Evolutionary conservation across 2,888 invertebrate species (phyloP).

Genomic region (Sericinus montela): DNA sequence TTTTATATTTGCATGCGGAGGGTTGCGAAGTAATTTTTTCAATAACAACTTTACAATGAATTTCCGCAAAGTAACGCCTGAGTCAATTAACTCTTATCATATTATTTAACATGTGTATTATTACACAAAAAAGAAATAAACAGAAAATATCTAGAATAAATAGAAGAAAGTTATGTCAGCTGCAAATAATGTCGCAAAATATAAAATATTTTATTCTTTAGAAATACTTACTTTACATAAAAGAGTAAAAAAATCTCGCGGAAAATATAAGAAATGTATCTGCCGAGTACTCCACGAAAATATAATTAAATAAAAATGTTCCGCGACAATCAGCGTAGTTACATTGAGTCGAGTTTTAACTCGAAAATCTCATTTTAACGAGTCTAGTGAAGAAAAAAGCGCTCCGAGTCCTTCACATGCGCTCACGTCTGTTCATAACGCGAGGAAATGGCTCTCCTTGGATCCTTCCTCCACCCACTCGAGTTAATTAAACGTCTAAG

Average conservation of each 20-base stretch:
- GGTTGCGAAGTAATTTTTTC: too few relatives aligned
- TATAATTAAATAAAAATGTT: not conserved
- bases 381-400: constrained; percentile 23
- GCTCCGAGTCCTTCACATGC: constrained; percentile 38
- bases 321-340: constrained; percentile 1
- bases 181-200: too few relatives aligned
- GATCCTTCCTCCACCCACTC: constrained; percentile 34
- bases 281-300: not conserved
- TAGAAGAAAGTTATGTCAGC: too few relatives aligned
- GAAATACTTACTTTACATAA: too few relatives aligned
- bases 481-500: constrained; percentile 59
- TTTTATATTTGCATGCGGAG: too few relatives aligned
- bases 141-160: too few relatives aligned
- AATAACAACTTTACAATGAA: too few relatives aligned
- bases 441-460: constrained; percentile 38
- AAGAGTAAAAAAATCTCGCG: not conserved
- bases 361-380: constrained; percentile 25
- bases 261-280: not conserved
- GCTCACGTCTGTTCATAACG: constrained; percentile 54
- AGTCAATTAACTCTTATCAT: too few relatives aligned
- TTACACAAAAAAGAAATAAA: too few relatives aligned
- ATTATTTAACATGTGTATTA: too few relatives aligned
- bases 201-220: too few relatives aligned
- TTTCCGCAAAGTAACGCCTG: too few relatives aligned
- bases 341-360: constrained; percentile 7